Conservation (phyloP, 2,888 invertebrate species). For the Calliopum simillimum region DNA sequence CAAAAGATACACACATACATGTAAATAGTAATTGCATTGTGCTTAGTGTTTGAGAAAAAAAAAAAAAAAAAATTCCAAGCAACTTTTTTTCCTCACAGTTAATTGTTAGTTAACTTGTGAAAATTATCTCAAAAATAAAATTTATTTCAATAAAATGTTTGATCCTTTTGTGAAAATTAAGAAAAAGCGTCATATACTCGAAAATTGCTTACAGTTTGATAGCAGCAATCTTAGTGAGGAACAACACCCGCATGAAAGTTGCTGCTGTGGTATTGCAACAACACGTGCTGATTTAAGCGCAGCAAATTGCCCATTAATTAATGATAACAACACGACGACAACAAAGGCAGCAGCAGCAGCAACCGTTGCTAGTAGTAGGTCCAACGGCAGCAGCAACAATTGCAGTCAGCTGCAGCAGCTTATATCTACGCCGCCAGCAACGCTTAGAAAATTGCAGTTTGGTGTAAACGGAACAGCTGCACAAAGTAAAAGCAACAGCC, state of each 20-base stretch:
- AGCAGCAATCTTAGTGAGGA: conserved; percentile 41
- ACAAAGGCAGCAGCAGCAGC: conserved; percentile 40
- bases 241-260: conserved; percentile 50
- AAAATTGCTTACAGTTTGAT: conserved; percentile 44
- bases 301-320: conserved; percentile 11
- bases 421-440: conserved; percentile 61
- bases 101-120: conserved; percentile 29
- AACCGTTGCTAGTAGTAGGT: conserved; percentile 59
- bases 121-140: conserved; percentile 29
- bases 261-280: conserved; percentile 51
- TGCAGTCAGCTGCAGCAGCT: conserved; percentile 65
- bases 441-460: conserved; percentile 41
- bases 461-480: conserved; percentile 48
- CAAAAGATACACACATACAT: conserved; percentile 29
- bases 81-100: conserved; percentile 24
- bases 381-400: conserved; percentile 40
- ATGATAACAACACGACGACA: conserved; percentile 42
- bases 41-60: conserved; percentile 37
- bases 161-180: conserved; percentile 67
- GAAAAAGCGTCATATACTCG: conserved; percentile 59
- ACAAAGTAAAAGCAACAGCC: conserved; percentile 36
- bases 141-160: conserved; percentile 61
- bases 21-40: not conserved
- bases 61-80: conserved; percentile 39
- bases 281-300: conserved; percentile 29